phyloP scores from a whole-genome alignment of 2,888 invertebrate species.

The Macrophya alboannulata region DNA sequence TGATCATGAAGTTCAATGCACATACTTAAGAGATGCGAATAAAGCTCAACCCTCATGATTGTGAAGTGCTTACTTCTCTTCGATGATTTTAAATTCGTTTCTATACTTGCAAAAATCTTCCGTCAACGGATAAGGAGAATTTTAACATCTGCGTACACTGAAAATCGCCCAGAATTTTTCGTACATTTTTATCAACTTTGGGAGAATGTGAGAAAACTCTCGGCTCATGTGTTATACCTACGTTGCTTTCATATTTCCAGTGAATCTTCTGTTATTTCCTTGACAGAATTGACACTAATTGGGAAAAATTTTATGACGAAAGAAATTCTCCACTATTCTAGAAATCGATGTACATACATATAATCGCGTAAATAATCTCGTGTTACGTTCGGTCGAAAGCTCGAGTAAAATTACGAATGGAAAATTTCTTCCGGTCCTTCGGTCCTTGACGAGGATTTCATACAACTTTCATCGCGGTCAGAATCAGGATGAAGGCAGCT shows the following conservation, averaged over 20 bases:
- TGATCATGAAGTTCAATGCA: slow-evolving; percentile 19
- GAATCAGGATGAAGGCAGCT: slow-evolving; percentile 37
- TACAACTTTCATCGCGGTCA: slow-evolving; percentile 21
- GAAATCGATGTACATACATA: not conserved
- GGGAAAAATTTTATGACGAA: not conserved
- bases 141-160: not conserved
- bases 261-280: not conserved
- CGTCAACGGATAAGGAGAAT: not conserved
- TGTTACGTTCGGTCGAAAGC: not conserved
- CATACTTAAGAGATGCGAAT: not conserved
- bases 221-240: not conserved
- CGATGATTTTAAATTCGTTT: not conserved
- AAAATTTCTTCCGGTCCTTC: not conserved
- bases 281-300: not conserved
- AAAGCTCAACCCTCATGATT: not conserved
- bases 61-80: not conserved
- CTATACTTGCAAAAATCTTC: not conserved
- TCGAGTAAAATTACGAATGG: not conserved
- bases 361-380: not conserved
- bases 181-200: too few relatives aligned
- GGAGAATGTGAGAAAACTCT: not conserved
- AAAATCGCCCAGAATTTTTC: not conserved
- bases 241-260: not conserved
- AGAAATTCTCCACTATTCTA: not conserved
- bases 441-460: slow-evolving; percentile 23